A percentile compares a stretch with the other conserved stretches of the same genome.
These are phyloP conservation scores for Hemiscyllium ocellatum DNA, from an alignment of 2,113 vertebrate genomes.

Conservation along the genomic window DNA sequence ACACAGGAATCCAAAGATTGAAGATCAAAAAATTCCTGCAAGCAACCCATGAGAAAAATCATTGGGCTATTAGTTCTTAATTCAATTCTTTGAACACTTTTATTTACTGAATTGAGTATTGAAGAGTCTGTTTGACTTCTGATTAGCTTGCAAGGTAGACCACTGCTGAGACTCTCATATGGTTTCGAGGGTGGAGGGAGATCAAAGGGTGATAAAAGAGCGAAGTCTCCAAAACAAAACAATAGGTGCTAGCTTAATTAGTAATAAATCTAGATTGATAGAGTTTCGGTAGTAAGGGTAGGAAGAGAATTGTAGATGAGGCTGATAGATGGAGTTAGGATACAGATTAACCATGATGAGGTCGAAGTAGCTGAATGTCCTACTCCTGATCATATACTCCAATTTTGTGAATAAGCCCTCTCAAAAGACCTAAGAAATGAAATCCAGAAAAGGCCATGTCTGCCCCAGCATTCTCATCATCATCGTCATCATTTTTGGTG, in stretches of 20 bases:
- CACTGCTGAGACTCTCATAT: not conserved
- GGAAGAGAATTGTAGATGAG: not conserved
- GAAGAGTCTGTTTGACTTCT: not conserved
- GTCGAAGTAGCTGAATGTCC: not conserved
- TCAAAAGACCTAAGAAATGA: too few relatives aligned
- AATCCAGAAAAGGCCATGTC: too few relatives aligned
- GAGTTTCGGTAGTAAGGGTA: not conserved
- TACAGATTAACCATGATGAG: not conserved
- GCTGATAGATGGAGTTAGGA: not conserved
- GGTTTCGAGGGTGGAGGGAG: not conserved
- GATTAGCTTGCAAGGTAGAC: not conserved
- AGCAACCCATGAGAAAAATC: not conserved
- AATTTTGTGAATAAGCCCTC: not conserved
- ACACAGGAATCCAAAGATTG: not conserved
- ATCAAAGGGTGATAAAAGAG: not conserved
- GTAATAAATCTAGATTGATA: not conserved
- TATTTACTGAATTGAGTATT: not conserved
- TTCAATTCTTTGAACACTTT: not conserved
- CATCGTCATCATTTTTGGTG: too few relatives aligned
- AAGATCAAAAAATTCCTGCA: not conserved
- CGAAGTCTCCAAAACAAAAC: not conserved
- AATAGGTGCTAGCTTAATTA: not conserved
- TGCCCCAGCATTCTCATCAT: too few relatives aligned
- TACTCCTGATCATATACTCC: not conserved
- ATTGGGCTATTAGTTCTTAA: not conserved